Percentiles rank a stretch among this genome's conserved stretches.
phyloP scores from a whole-genome alignment of 2,888 invertebrate genomes.

The Rhopalosiphum nymphaeae region DNA sequence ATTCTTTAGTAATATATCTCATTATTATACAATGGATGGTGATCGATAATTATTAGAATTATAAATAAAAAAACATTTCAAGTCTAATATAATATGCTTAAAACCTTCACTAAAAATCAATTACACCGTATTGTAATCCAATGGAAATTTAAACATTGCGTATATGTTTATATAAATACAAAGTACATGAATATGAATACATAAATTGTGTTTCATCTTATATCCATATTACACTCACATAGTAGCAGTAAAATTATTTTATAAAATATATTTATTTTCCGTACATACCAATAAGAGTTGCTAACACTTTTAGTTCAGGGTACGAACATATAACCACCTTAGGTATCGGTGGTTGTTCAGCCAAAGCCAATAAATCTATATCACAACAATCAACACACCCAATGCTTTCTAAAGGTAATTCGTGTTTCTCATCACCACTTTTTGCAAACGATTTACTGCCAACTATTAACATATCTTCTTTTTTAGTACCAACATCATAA shows the following conservation, averaged over 20 bases:
- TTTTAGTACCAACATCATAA: background rate
- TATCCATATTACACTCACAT: background rate
- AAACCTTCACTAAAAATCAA: background rate
- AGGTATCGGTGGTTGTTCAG: conserved; percentile 20
- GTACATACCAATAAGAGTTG: conserved; percentile 24
- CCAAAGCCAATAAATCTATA: conserved; percentile 38
- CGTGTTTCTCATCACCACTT: background rate
- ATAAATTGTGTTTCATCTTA: background rate
- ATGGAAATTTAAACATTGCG: background rate
- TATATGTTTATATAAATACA: background rate
- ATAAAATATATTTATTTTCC: background rate
- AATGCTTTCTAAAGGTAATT: conserved; percentile 19
- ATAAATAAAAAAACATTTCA: too few species aligned
- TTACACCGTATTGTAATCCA: background rate
- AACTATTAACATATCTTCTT: conserved; percentile 12
- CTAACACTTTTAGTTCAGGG: conserved; percentile 24
- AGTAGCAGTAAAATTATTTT: background rate
- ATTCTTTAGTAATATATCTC: too few species aligned
- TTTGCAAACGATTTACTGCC: background rate
- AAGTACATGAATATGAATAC: background rate
- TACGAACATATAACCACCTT: conserved; percentile 48
- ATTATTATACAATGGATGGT: background rate
- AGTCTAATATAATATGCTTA: too few species aligned
- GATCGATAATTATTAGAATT: background rate
- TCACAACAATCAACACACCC: conserved; percentile 18